A percentile compares a stretch with the other conserved stretches of the same genome.
Conservation (phyloP, 2,888 invertebrate species). For the Esperia sulphurella region DNA sequence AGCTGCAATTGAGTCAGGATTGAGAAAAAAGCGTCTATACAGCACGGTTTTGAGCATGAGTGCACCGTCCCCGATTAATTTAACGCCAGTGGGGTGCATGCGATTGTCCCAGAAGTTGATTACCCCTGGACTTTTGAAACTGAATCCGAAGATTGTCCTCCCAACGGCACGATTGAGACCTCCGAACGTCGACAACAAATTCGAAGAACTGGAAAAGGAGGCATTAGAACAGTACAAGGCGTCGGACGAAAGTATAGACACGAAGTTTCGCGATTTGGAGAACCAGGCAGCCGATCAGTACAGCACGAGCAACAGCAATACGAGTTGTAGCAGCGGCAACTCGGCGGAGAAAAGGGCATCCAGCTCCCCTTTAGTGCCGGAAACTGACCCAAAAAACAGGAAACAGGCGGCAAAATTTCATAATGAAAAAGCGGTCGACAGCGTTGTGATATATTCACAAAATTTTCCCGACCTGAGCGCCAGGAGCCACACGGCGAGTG, state of each 20-base stretch:
- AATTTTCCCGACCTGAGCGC: constrained; percentile 67
- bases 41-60: constrained; percentile 75
- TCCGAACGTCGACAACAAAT: constrained; percentile 57
- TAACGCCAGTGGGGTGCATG: constrained; percentile 47
- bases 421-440: constrained; percentile 63
- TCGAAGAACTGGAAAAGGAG: constrained; percentile 79
- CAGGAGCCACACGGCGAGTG: constrained; percentile 55
- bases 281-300: constrained; percentile 84
- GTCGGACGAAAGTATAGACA: constrained; percentile 78
- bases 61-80: constrained; percentile 51
- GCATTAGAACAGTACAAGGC: constrained; percentile 81
- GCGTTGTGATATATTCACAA: constrained; percentile 68
- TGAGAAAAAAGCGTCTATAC: constrained; percentile 70
- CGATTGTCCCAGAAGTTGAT: constrained; percentile 58
- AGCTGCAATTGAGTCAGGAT: constrained; percentile 44
- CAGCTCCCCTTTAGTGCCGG: constrained; percentile 34
- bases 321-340: constrained; percentile 68
- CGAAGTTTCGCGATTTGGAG: constrained; percentile 81
- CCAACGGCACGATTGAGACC: constrained; percentile 49
- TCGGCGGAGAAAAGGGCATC: constrained; percentile 52
- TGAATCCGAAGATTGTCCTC: constrained; percentile 62
- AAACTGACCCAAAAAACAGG: constrained; percentile 40
- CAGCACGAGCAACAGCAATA: constrained; percentile 71
- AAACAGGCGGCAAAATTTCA: constrained; percentile 57
- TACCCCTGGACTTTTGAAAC: constrained; percentile 59